These are phyloP conservation scores for Himalopsyche anomala DNA, from an alignment of 2,888 invertebrate genomes.

Conservation along the genomic window DNA sequence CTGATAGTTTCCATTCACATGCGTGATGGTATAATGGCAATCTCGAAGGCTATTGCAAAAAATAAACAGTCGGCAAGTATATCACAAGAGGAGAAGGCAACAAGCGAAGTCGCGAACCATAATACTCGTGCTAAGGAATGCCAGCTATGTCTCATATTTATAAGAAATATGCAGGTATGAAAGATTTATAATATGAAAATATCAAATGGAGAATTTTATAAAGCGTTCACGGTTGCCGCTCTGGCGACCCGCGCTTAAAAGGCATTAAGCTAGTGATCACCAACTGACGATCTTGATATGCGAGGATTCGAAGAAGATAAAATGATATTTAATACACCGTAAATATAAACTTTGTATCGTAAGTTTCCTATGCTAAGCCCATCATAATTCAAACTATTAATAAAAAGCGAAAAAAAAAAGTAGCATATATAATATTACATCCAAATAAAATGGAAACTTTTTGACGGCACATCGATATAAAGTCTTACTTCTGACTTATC, in stretches of 20 bases:
- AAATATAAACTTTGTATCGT: too few species aligned
- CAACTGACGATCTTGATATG: not conserved
- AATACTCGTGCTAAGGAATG: constrained; percentile 70
- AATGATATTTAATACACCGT: too few species aligned
- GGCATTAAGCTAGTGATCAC: constrained; percentile 69
- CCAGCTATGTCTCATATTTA: constrained; percentile 78
- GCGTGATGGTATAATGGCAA: constrained; percentile 17
- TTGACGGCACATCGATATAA: too few species aligned
- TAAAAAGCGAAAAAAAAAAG: too few species aligned
- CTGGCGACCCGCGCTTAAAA: constrained; percentile 65
- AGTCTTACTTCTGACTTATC: too few species aligned
- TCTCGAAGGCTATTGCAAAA: constrained; percentile 29
- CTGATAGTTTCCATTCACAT: not conserved
- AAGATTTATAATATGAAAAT: constrained; percentile 77
- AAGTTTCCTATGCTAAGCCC: too few species aligned
- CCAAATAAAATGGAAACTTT: too few species aligned
- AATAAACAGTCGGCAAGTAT: constrained; percentile 39
- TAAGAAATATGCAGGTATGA: constrained; percentile 79
- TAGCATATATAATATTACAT: too few species aligned
- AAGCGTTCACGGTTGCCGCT: constrained; percentile 69
- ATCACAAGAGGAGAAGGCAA: constrained; percentile 36
- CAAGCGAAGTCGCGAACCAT: constrained; percentile 36
- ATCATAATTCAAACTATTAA: too few species aligned
- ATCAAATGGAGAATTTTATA: constrained; percentile 79
- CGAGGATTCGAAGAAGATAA: too few species aligned